Base-by-base conservation (phyloP, 2,113 vertebrate species). In the Crotalus horridus region DNA sequence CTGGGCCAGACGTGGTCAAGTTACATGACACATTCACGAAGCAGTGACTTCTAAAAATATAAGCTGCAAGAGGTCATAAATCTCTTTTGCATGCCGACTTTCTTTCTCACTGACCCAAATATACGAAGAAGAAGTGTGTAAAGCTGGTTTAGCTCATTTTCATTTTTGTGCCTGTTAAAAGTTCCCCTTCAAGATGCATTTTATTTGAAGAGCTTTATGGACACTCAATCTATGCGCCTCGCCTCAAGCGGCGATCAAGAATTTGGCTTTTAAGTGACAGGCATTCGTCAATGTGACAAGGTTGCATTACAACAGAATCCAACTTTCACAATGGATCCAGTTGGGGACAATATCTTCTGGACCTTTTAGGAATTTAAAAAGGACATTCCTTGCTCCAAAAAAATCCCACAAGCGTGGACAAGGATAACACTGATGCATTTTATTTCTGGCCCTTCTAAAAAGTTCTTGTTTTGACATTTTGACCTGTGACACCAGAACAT, bases 131-230 rank as follows among this genome's bases (percentile, higher is more conserved):
- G 91, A 24, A 92, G 93, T 92, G 33, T 56, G 48, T 56, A 39
- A 81, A 6, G 17, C 39, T 39, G 17, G 69, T 21, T 81, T 81
- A 20, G 69, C 15, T 81, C 5, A 0, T 74, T 33, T 74, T 74
- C 26, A 74, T 74, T 74, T 17, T 33, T 74, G 17, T 85, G 96
- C 89, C 93, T 92, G 91, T 90, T 95, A 29, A 96, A 48, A 96
- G 88, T 92, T 97, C 96, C 97, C 98, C 95, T 96, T 90, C 13
- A 96, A 97, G 97, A 97, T 90, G 2, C 96, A 96, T 97, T 81
- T 97, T 97, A 97, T 94, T 97, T 96, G 97, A 97, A 97, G 97
- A 96, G 90, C 98, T 89, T 98, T 97, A 98, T 96, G 96, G 96
- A 97, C 93, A 97, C 95, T 85, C 26, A 95, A 95, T 88, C 74